A percentile compares a stretch with the other conserved stretches of the same genome.
Evolutionary conservation across 2,888 invertebrate species (phyloP).

Genomic region (Empis livida): DNA sequence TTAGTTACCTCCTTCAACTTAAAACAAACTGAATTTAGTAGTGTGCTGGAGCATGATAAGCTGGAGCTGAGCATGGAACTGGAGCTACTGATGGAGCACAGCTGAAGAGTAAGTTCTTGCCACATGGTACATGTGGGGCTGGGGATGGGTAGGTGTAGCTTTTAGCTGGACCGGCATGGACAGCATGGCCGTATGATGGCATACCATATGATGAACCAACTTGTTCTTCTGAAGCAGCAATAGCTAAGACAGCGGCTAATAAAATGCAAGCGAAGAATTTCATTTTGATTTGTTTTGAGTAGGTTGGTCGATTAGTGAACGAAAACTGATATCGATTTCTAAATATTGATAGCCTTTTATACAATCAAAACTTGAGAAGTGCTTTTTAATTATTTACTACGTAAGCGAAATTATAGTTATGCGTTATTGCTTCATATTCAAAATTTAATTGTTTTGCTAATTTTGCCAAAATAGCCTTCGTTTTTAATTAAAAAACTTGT

Average conservation of each 20-base stretch:
- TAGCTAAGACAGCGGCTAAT: not conserved
- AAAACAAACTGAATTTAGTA: no score
- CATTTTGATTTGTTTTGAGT: not conserved
- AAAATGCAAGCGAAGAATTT: not conserved
- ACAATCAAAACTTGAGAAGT: no score
- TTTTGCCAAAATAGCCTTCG: no score
- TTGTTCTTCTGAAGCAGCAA: not conserved
- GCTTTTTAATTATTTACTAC: no score
- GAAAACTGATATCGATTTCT: no score
- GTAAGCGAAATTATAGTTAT: no score
- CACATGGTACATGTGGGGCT: slow-evolving; percentile 17
- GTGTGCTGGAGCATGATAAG: not conserved
- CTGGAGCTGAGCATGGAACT: slow-evolving; percentile 19
- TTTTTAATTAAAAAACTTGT: no score
- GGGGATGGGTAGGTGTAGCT: not conserved
- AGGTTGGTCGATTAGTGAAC: not conserved
- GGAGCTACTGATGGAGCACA: slow-evolving; percentile 26
- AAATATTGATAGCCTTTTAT: no score
- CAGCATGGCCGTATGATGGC: slow-evolving; percentile 1
- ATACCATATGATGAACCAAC: not conserved
- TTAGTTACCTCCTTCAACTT: no score
- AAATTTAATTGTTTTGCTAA: no score
- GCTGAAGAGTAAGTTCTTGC: slow-evolving; percentile 28
- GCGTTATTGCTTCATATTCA: no score
- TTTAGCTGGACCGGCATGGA: not conserved